phyloP scores from a whole-genome alignment of 2,113 vertebrate species.

The Stigmatopora nigra region DNA sequence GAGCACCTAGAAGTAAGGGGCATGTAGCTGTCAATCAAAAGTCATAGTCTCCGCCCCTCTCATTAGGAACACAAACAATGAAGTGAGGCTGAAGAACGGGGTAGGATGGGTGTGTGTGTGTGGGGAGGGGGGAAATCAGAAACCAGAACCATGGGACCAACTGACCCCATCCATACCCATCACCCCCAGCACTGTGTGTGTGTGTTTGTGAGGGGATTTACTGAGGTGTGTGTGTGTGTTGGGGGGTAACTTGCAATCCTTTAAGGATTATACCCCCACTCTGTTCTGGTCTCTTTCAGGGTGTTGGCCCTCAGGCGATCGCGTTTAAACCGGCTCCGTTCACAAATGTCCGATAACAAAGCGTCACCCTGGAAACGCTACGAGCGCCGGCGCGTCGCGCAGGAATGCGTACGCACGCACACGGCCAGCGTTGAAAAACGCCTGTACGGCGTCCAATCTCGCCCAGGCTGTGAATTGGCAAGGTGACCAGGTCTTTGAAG shows the following conservation, averaged over 20 bases:
- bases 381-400: conserved; percentile 82
- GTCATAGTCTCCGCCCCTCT: conserved; percentile 77
- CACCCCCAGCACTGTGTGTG: conserved; percentile 39
- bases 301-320: conserved; percentile 84
- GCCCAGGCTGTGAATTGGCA: neutral
- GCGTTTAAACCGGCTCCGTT: conserved; percentile 90
- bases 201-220: neutral
- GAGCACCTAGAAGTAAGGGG: conserved; percentile 51
- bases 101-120: too few species aligned
- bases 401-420: conserved; percentile 81
- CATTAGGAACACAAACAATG: conserved; percentile 96
- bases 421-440: neutral
- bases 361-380: conserved; percentile 87
- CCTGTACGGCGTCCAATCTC: neutral
- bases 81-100: conserved; percentile 30
- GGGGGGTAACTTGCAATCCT: conserved; percentile 65
- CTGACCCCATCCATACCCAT: conserved; percentile 53
- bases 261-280: conserved; percentile 67
- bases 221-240: conserved; percentile 11
- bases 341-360: conserved; percentile 86
- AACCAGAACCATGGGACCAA: conserved; percentile 71
- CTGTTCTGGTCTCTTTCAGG: conserved; percentile 76
- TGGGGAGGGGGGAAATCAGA: conserved; percentile 75
- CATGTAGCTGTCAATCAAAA: conserved; percentile 85
- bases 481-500: neutral